Evolutionary conservation across 2,797 vertebrate species (phyloP).

Genomic region (Syngnathus acus): DNA sequence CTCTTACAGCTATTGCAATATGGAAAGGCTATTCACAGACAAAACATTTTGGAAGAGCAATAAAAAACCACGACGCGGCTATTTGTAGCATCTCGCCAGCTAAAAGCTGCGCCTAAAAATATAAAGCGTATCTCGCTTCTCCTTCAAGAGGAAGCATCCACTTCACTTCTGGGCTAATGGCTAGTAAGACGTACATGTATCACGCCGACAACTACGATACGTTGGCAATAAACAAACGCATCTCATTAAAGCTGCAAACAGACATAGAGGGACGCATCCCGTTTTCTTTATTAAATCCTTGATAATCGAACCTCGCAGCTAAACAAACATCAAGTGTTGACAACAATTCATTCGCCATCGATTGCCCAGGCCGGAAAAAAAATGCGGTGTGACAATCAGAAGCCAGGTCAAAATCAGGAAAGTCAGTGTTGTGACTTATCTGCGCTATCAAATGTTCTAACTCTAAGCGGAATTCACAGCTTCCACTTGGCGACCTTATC

Average conservation of each 20-base stretch:
- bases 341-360: background rate
- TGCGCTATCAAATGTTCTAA: conserved; percentile 62
- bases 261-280: background rate
- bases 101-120: conserved; percentile 60
- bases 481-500: conserved; percentile 52
- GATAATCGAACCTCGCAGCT: too few relatives aligned
- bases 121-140: conserved; percentile 62
- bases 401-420: conserved; percentile 2
- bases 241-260: conserved; percentile 51
- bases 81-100: conserved; percentile 33
- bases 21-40: background rate
- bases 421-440: conserved; percentile 50
- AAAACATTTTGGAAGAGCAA: too few relatives aligned
- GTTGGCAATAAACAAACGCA: conserved; percentile 48
- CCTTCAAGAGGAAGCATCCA: conserved; percentile 51
- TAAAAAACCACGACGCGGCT: conserved; percentile 22
- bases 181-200: conserved; percentile 45
- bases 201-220: conserved; percentile 40
- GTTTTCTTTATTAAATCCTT: too few relatives aligned
- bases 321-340: too few relatives aligned
- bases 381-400: background rate
- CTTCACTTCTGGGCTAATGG: conserved; percentile 58
- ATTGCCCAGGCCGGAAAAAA: background rate
- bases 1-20: conserved; percentile 9
- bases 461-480: conserved; percentile 64